Evolutionary conservation across 35 echinoderm and acorn worm genomes (phyloP).

Genomic region (Antedon bifida): DNA sequence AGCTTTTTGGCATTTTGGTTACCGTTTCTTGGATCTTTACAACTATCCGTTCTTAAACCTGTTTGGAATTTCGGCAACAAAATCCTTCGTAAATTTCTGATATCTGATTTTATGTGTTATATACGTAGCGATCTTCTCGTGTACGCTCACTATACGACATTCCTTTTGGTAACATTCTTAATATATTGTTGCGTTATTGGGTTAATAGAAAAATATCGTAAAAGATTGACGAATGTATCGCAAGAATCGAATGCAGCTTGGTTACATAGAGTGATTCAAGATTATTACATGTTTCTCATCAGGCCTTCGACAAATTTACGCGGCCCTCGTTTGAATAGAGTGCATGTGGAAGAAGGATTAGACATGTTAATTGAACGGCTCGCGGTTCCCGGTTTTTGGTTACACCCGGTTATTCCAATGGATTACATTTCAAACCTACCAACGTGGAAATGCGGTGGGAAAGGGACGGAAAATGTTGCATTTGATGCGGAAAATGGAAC

Average conservation of each 20-base stretch:
- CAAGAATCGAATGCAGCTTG: conserved; percentile 58
- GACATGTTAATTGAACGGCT: conserved; percentile 43
- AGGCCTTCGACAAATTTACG: conserved; percentile 19
- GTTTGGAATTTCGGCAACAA: conserved; percentile 37
- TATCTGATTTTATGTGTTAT: conserved; percentile 26
- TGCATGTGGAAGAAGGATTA: conserved; percentile 68
- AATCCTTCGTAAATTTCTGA: conserved; percentile 13
- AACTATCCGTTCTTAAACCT: conserved; percentile 31
- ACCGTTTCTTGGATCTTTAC: conserved; percentile 55
- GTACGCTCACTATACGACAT: conserved; percentile 17
- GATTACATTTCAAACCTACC: conserved; percentile 73
- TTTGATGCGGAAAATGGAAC: background rate
- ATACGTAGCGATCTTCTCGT: conserved; percentile 58
- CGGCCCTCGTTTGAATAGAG: conserved; percentile 13
- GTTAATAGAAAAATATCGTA: conserved; percentile 29
- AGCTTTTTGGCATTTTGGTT: conserved; percentile 54
- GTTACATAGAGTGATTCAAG: conserved; percentile 30
- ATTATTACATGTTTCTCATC: conserved; percentile 59
- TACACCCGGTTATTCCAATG: conserved; percentile 44
- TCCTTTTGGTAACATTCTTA: conserved; percentile 25
- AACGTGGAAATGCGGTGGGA: conserved; percentile 33
- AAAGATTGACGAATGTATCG: background rate
- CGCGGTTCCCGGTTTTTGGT: conserved; percentile 62
- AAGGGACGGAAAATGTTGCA: background rate
- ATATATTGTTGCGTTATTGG: conserved; percentile 26